Evolutionary conservation across 2,113 vertebrate genomes (phyloP), one percentile per base, ranked within the genome.

Genomic region (Amblyornis subalaris): DNA sequence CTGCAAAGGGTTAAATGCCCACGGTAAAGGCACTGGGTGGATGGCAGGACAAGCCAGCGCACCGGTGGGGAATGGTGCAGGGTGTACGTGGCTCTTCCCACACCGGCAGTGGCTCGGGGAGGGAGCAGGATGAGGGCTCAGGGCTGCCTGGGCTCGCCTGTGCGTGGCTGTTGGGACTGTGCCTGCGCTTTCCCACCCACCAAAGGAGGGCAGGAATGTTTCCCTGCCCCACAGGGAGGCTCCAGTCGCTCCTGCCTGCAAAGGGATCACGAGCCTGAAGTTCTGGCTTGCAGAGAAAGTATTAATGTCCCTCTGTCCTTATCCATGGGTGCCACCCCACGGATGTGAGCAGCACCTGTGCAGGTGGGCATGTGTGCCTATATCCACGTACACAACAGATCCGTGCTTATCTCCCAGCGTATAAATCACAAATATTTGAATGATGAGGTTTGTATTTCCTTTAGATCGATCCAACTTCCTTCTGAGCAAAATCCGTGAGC

Each of bases 61-160:
- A 1, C 11, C 1, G 22, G 7, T 18, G 38, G 53, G 29, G 48
- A 42, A 38, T 0, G 1, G 31, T 8, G 9, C 55, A 48, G 35
- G 15, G 64, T 0, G 2, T 22, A 4, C 0, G 3, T 69, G 45
- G 69, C 84, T 40, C 26, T 33, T 3, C 38, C 38, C 24, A 17
- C 0, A 0, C 0, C 4, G 18, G 65, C 36, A 35, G 48, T 26
- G 67, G 24, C 48, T 44, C 24, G 1, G 0, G 8, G 48, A 62
- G 70, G n/a, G 66, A 62, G 51, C 31, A 10, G 42, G 22, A 57
- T 0, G 1, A 54, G 26, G 36, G 60, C 51, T 81, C 65, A 4
- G 50, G 18, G 58, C 69, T 95, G 94, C 47, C 77, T 58, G 65
- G 54, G 14, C 88, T 6, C 50, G 92, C 20, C 85, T 2, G 1